Base-by-base conservation (phyloP, 2,888 invertebrate species). In the Parnassius glacialis region DNA sequence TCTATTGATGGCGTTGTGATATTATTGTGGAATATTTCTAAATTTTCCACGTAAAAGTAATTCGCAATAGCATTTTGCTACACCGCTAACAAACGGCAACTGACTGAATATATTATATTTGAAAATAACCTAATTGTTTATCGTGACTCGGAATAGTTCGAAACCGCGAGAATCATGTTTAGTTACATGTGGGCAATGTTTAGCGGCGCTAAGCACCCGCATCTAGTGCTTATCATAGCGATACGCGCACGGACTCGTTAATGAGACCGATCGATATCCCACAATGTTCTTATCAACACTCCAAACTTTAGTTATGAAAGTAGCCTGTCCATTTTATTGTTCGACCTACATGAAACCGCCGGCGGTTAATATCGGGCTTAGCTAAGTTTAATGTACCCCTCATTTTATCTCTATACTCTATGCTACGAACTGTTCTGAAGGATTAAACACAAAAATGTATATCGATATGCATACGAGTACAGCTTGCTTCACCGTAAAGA, bases 201-300 rank as follows among this genome's bases (percentile, higher is more conserved):
- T 69, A 69, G 64, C 64, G 60, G 68, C 65, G 69, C 68, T 76
- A 81, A 87, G 80, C 76, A 83, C 90, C 90, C 90, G 89, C 90
- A 90, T 89, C 51, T 67, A 64, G 68, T 61, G 70, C 69, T 84
- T 84, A 84, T 84, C 84, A 60, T 71, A 64, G 62, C 66, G 78
- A 79, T 81, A 84, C 84, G 86, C 74, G 78, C 66, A 64, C 69
- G 74, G 85, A 83, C 84, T 87, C 70, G 73, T 73, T 85, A 87
- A 88, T 86, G 84, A 83, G 69, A 45, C 54, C 83, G 88, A 78
- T 78, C 79, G 74, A 79, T 76, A 85, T 79, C 80, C 55, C 80
- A 79, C 72, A 68, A 71, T 66, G 71, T 64, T 73, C 76, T 89
- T 90, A 90, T 90, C 90, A 80, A 78, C 86, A 89, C 87, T 89